phyloP scores from a whole-genome alignment of 2,888 invertebrate species.

The Diaperis boleti region DNA sequence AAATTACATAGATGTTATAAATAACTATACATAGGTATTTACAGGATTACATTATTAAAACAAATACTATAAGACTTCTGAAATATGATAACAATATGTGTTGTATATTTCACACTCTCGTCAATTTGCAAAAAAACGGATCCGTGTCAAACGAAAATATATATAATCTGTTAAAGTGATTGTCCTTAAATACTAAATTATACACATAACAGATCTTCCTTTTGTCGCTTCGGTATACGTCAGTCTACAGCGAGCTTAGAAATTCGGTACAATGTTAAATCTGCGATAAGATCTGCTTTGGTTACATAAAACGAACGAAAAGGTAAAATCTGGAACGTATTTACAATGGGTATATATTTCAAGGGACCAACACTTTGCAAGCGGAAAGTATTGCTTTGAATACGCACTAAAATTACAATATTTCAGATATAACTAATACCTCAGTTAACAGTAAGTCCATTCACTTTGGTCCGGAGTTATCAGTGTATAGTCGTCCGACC shows the following conservation, averaged over 20 bases:
- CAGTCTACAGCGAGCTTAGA: neutral
- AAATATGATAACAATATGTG: slow-evolving; percentile 46
- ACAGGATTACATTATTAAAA: slow-evolving; percentile 57
- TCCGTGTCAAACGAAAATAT: slow-evolving; percentile 32
- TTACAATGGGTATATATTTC: slow-evolving; percentile 53
- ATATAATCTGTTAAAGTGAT: slow-evolving; percentile 48
- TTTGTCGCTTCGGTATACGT: neutral
- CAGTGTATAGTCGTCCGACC: too few relatives aligned
- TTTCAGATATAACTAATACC: slow-evolving; percentile 43
- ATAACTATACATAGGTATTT: slow-evolving; percentile 67
- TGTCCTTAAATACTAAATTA: slow-evolving; percentile 52
- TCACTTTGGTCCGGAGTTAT: slow-evolving; percentile 65
- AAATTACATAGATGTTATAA: slow-evolving; percentile 60
- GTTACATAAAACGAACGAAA: slow-evolving; percentile 1
- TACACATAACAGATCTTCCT: slow-evolving; percentile 30
- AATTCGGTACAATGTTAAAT: neutral
- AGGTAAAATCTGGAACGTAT: slow-evolving; percentile 39
- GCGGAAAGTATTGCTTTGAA: slow-evolving; percentile 66
- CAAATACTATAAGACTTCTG: slow-evolving; percentile 46
- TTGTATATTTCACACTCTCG: slow-evolving; percentile 40
- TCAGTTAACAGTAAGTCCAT: slow-evolving; percentile 50
- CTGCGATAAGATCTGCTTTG: slow-evolving; percentile 3
- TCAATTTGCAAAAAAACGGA: slow-evolving; percentile 18
- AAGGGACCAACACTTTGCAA: slow-evolving; percentile 64
- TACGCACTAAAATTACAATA: slow-evolving; percentile 61